Evolutionary conservation across 2,113 vertebrate species (phyloP).

Genomic region (Pollachius pollachius): DNA sequence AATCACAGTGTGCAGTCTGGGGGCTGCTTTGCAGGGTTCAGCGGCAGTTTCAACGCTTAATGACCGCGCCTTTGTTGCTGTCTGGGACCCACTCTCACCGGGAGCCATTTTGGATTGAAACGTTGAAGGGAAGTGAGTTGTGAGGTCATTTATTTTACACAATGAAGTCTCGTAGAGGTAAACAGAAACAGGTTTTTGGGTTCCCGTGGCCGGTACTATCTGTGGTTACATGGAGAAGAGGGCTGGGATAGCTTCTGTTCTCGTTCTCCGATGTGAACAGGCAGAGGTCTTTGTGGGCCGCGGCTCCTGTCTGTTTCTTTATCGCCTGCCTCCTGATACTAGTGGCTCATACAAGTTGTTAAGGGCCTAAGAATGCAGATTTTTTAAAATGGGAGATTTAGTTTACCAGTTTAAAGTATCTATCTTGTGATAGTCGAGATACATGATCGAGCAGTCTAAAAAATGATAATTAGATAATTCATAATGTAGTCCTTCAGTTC

Average conservation of each 20-base stretch:
- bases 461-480: too few species aligned
- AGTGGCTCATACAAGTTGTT: slow-evolving; percentile 22
- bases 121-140: slow-evolving; percentile 52
- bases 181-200: slow-evolving; percentile 31
- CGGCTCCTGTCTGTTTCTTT: slow-evolving; percentile 28
- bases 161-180: slow-evolving; percentile 23
- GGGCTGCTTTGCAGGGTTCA: slow-evolving; percentile 57
- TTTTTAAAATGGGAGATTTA: slow-evolving; percentile 3
- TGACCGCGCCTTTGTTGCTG: slow-evolving; percentile 26
- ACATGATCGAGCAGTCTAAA: too few species aligned
- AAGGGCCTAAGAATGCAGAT: slow-evolving; percentile 21
- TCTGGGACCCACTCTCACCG: slow-evolving; percentile 40
- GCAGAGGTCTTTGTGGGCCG: slow-evolving; percentile 18
- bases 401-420: neutral
- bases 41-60: slow-evolving; percentile 40
- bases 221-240: slow-evolving; percentile 33
- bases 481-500: too few species aligned
- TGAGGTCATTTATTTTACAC: slow-evolving; percentile 60
- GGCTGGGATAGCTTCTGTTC: slow-evolving; percentile 45
- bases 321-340: slow-evolving; percentile 33
- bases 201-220: slow-evolving; percentile 21
- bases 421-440: too few species aligned
- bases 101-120: slow-evolving; percentile 46
- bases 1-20: slow-evolving; percentile 63
- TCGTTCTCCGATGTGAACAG: slow-evolving; percentile 25